Conservation (phyloP, 1,140 invertebrate species). For the Geopemphigus sp. region DNA sequence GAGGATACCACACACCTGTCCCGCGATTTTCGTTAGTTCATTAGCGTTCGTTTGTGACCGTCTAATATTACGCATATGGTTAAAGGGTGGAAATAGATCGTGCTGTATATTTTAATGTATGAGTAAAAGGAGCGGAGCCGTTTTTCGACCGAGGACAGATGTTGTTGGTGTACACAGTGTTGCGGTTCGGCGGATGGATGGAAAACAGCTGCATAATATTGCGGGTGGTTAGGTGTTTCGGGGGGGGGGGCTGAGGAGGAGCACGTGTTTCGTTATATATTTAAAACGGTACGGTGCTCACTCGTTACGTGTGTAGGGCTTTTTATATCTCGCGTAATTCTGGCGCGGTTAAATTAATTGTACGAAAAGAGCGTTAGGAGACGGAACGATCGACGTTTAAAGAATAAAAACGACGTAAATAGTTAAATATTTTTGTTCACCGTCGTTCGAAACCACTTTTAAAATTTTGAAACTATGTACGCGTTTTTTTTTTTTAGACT, state of each 20-base stretch:
- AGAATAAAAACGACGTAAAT: too few relatives aligned
- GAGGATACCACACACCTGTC: conserved; percentile 21
- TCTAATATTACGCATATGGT: background rate
- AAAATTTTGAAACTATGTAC: too few relatives aligned
- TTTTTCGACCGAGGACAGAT: conserved; percentile 20
- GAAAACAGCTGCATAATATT: conserved; percentile 42
- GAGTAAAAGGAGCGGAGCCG: conserved; percentile 1
- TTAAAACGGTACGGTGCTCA: background rate
- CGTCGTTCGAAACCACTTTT: too few relatives aligned
- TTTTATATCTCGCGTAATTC: background rate
- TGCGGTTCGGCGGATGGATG: conserved; percentile 19
- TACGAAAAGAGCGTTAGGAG: too few relatives aligned
- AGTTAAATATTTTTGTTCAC: too few relatives aligned
- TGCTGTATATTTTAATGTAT: background rate
- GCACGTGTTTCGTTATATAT: background rate
- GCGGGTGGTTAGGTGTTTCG: background rate
- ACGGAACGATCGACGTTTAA: too few relatives aligned
- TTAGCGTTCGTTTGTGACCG: conserved; percentile 35
- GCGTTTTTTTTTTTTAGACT: too few relatives aligned
- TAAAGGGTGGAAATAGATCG: conserved; percentile 1
- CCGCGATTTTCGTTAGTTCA: conserved; percentile 6
- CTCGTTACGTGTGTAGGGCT: too few relatives aligned
- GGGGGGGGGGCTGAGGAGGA: too few relatives aligned
- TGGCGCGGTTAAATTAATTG: background rate
- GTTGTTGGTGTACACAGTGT: conserved; percentile 40